Percentiles rank a stretch among this genome's conserved stretches.
phyloP scores from a whole-genome alignment of 2,888 invertebrate species.

The Scelioninae gen. 2 region DNA sequence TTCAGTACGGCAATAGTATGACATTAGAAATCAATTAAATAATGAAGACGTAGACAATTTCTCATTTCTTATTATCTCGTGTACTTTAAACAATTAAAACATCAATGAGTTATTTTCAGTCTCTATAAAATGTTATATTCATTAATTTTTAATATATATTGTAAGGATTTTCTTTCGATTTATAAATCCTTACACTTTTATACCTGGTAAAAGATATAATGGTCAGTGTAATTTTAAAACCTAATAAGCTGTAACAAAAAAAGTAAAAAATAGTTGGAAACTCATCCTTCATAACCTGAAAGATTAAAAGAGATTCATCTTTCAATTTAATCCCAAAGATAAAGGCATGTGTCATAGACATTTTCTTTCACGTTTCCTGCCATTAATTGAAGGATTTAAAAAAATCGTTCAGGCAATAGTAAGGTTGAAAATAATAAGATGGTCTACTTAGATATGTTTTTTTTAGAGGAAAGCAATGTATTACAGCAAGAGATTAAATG shows the following conservation, averaged over 20 bases:
- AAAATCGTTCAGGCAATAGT: conserved; percentile 14
- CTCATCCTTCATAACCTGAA: conserved; percentile 18
- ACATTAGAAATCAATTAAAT: no score
- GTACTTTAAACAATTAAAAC: no score
- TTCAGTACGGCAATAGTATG: no score
- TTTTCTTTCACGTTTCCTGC: conserved; percentile 14
- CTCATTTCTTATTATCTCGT: no score
- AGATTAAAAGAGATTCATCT: conserved; percentile 26
- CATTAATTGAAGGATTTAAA: conserved; percentile 43
- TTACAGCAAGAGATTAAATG: neutral
- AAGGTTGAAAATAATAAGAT: conserved; percentile 30
- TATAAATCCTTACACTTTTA: no score
- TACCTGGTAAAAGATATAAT: no score
- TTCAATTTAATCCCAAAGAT: conserved; percentile 26
- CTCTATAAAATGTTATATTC: no score
- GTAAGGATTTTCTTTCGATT: no score
- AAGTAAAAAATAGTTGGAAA: conserved; percentile 7
- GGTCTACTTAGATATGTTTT: conserved; percentile 40
- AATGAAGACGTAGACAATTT: no score
- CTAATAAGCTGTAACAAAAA: conserved; percentile 24
- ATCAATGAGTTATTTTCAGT: no score
- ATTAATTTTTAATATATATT: no score
- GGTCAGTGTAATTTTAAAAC: conserved; percentile 7
- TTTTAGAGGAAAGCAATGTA: conserved; percentile 14
- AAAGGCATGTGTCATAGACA: conserved; percentile 10